Evolutionary conservation across 2,888 invertebrate species (phyloP).

Genomic region (Spilosoma lubricipeda): DNA sequence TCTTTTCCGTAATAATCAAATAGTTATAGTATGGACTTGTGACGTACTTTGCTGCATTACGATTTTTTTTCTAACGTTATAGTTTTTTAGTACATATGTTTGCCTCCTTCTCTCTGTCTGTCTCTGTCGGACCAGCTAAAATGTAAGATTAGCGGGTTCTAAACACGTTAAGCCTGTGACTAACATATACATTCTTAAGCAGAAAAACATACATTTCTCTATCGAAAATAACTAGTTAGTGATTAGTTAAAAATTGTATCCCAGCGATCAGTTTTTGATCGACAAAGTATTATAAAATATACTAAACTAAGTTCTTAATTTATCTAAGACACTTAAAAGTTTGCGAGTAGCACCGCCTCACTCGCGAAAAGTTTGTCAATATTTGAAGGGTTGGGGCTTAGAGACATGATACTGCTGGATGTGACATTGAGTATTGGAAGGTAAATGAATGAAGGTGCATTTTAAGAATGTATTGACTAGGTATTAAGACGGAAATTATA

Average conservation of each 20-base stretch:
- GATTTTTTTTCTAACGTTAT: no score
- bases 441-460: constrained; percentile 2
- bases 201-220: no score
- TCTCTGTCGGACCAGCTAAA: no score
- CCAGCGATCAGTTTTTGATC: constrained; percentile 38
- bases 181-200: no score
- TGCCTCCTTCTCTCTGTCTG: no score
- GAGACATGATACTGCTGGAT: constrained; percentile 31
- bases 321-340: constrained; percentile 67
- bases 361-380: constrained; percentile 66
- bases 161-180: no score
- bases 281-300: constrained; percentile 50
- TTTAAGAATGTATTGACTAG: not conserved
- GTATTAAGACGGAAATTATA: not conserved
- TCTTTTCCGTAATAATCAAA: no score
- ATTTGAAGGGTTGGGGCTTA: constrained; percentile 60
- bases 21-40: no score
- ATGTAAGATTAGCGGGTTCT: no score
- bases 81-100: no score
- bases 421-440: constrained; percentile 25
- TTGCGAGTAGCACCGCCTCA: constrained; percentile 46
- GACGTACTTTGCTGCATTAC: no score
- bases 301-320: constrained; percentile 62
- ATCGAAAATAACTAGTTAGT: no score
- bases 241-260: constrained; percentile 6